Percentiles rank a stretch among this genome's conserved stretches.
These are phyloP conservation scores for Pogonomyrmex barbatus DNA, from an alignment of 1,140 invertebrate species.

Conservation along the genomic window DNA sequence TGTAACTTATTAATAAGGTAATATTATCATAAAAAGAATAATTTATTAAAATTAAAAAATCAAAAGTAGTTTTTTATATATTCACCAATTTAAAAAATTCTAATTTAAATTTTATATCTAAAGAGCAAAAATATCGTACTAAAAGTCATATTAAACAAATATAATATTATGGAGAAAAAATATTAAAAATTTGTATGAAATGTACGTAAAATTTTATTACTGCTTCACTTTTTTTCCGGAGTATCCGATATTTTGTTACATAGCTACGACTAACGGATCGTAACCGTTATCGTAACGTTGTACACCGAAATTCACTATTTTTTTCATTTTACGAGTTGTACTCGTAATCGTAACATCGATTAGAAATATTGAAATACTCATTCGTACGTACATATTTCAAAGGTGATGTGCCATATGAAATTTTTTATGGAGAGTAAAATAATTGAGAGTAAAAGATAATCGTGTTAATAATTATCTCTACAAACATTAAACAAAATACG, in stretches of 20 bases:
- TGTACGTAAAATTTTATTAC: constrained; percentile 31
- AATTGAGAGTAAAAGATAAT: neutral
- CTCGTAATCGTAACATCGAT: constrained; percentile 9
- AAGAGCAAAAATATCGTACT: neutral
- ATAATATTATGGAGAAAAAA: neutral
- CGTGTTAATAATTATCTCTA: no score
- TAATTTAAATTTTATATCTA: neutral
- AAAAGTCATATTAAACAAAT: constrained; percentile 1
- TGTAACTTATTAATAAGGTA: neutral
- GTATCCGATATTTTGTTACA: constrained; percentile 34
- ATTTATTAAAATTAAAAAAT: neutral
- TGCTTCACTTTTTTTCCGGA: neutral
- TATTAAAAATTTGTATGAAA: constrained; percentile 16
- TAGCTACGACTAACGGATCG: neutral
- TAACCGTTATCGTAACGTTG: constrained; percentile 22
- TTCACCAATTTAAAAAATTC: neutral
- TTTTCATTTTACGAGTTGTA: constrained; percentile 22
- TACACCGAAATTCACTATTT: constrained; percentile 14
- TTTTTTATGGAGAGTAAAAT: constrained; percentile 8
- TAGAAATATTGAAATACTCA: constrained; percentile 21
- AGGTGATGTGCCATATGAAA: neutral
- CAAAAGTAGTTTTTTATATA: neutral
- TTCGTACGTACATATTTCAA: neutral
- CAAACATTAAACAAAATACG: neutral
- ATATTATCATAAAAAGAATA: neutral